Evolutionary conservation across 1,140 invertebrate genomes (phyloP).

Genomic region (Scaptomyza hsui): DNA sequence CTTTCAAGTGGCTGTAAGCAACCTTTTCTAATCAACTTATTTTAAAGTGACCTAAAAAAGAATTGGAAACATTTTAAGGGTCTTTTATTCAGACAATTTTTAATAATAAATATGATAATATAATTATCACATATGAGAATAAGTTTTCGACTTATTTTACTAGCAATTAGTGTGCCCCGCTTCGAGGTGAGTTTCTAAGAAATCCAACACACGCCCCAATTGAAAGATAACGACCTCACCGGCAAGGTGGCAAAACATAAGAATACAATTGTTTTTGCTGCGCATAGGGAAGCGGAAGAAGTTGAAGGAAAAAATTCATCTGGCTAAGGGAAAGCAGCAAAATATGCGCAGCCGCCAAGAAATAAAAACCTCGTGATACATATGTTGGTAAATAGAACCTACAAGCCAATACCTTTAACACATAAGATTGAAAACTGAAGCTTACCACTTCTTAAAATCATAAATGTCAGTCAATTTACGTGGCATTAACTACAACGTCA

Average conservation of each 20-base stretch:
- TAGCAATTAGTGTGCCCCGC: conserved; percentile 15
- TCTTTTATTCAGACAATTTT: too few species aligned
- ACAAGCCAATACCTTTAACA: background rate
- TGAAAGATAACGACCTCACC: conserved; percentile 51
- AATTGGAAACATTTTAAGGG: too few species aligned
- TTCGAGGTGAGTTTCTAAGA: conserved; percentile 42
- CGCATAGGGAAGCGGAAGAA: conserved; percentile 4
- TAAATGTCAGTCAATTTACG: conserved; percentile 5
- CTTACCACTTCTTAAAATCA: background rate
- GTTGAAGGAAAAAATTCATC: conserved; percentile 1
- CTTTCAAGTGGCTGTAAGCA: too few species aligned
- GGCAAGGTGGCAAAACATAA: conserved; percentile 35
- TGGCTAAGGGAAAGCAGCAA: conserved; percentile 8
- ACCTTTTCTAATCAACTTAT: too few species aligned
- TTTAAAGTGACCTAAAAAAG: too few species aligned
- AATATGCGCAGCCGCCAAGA: conserved; percentile 52
- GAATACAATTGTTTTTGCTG: conserved; percentile 12
- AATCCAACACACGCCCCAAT: conserved; percentile 45
- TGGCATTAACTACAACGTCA: conserved; percentile 8
- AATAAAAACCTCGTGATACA: background rate
- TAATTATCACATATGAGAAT: background rate
- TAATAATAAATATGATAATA: too few species aligned
- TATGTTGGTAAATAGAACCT: conserved; percentile 3
- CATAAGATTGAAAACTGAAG: background rate
- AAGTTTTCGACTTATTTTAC: too few species aligned